Evolutionary conservation across 2,888 invertebrate genomes (phyloP).

Genomic region (Drepana falcataria): DNA sequence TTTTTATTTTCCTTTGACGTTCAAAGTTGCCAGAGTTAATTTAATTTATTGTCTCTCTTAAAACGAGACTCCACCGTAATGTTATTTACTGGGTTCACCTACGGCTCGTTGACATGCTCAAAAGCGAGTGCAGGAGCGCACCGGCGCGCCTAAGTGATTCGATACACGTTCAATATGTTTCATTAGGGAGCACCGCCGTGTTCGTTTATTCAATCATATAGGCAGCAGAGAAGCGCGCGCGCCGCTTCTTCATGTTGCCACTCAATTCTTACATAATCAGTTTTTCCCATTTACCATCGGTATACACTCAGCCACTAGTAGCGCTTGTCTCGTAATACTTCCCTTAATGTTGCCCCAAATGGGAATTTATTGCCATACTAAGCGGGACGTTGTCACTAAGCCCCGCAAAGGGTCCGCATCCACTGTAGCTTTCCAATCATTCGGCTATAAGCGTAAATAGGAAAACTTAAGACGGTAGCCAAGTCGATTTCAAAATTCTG

Average conservation of each 20-base stretch:
- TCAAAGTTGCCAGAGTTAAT: conserved; percentile 68
- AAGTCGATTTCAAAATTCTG: conserved; percentile 19
- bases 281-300: conserved; percentile 60
- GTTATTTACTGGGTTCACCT: conserved; percentile 71
- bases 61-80: conserved; percentile 68
- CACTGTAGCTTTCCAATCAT: conserved; percentile 5
- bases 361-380: conserved; percentile 21
- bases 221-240: conserved; percentile 47
- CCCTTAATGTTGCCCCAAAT: conserved; percentile 25
- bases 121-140: conserved; percentile 70
- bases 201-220: conserved; percentile 75
- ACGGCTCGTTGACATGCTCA: conserved; percentile 63
- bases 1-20: conserved; percentile 67
- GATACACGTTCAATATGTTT: conserved; percentile 78
- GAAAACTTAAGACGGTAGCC: background rate
- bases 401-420: conserved; percentile 9
- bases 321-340: conserved; percentile 27
- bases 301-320: conserved; percentile 54
- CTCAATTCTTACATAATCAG: conserved; percentile 65
- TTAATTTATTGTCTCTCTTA: conserved; percentile 75
- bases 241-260: conserved; percentile 46
- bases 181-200: conserved; percentile 67
- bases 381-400: conserved; percentile 11
- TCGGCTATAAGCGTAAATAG: conserved; percentile 3
- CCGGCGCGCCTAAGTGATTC: conserved; percentile 71